Evolutionary conservation across 2,888 invertebrate species (phyloP).

Genomic region (Rhimphoctona megacephalus): DNA sequence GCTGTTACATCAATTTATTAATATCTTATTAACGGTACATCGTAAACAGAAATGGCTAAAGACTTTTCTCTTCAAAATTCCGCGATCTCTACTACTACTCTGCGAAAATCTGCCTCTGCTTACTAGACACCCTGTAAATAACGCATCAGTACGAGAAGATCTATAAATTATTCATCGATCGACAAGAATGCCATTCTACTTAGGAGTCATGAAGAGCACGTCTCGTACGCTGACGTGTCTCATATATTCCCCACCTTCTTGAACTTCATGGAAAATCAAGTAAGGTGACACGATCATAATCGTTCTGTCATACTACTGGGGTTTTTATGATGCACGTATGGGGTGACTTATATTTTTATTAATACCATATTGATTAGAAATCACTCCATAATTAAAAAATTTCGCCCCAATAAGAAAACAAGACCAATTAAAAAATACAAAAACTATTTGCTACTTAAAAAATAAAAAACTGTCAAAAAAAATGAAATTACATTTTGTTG

Average conservation of each 20-base stretch:
- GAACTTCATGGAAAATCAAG: slow-evolving; percentile 55
- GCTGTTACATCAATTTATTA: background rate
- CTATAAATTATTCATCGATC: slow-evolving; percentile 54
- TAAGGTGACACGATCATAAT: slow-evolving; percentile 38
- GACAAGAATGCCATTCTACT: slow-evolving; percentile 29
- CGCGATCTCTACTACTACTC: background rate
- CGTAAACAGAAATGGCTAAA: background rate
- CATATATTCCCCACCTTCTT: slow-evolving; percentile 57
- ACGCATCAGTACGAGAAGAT: slow-evolving; percentile 10
- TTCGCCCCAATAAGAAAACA: background rate
- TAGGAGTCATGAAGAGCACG: slow-evolving; percentile 18
- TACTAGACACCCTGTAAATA: background rate
- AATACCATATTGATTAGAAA: background rate
- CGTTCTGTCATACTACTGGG: slow-evolving; percentile 4
- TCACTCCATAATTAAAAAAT: background rate
- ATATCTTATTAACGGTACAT: background rate
- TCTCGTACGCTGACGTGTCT: slow-evolving; percentile 51
- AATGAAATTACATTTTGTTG: too few relatives aligned
- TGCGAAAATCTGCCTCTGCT: background rate
- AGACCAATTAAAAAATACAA: background rate
- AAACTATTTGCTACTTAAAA: background rate
- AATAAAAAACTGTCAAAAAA: background rate
- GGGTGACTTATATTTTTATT: background rate
- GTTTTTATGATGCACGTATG: background rate
- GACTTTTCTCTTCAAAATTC: background rate